Conservation (phyloP, 2,797 vertebrate genomes). For the Gadopsis marmoratus region DNA sequence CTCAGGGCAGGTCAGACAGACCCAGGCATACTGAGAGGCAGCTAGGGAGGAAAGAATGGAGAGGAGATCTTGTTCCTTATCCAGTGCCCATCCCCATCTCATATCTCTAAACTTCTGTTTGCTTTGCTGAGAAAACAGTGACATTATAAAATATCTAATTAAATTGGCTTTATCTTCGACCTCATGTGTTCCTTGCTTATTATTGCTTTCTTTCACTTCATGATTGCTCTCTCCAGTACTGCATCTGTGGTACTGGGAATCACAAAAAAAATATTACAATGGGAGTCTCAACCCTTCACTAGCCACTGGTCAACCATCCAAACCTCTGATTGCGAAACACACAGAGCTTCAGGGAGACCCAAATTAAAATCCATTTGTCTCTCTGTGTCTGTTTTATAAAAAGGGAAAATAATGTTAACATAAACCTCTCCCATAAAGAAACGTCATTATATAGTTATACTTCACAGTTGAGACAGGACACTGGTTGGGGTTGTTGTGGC, state of each 20-base stretch:
- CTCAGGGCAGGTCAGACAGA: constrained; percentile 73
- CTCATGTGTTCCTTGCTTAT: constrained; percentile 54
- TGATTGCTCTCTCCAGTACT: constrained; percentile 53
- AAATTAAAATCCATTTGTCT: constrained; percentile 52
- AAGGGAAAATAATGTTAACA: constrained; percentile 53
- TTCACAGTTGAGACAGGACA: constrained; percentile 80
- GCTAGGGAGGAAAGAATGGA: constrained; percentile 44
- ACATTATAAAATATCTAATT: constrained; percentile 63
- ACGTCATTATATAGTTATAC: constrained; percentile 61
- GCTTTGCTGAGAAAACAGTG: constrained; percentile 47
- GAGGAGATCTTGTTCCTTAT: constrained; percentile 58
- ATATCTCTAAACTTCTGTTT: constrained; percentile 22
- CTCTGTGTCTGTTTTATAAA: constrained; percentile 57
- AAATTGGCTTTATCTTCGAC: constrained; percentile 55
- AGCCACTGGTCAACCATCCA: constrained; percentile 46
- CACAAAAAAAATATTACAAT: constrained; percentile 25
- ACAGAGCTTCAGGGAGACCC: constrained; percentile 55
- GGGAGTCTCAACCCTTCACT: constrained; percentile 40
- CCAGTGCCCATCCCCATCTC: constrained; percentile 30
- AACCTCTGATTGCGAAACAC: constrained; percentile 65
- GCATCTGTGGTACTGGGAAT: constrained; percentile 44
- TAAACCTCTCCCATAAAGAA: constrained; percentile 43
- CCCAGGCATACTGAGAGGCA: constrained; percentile 58
- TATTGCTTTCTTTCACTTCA: constrained; percentile 75
- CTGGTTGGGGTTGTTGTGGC: constrained; percentile 73